phyloP scores from a whole-genome alignment of 2,888 invertebrate species.

The Lamellibrachia columna region DNA sequence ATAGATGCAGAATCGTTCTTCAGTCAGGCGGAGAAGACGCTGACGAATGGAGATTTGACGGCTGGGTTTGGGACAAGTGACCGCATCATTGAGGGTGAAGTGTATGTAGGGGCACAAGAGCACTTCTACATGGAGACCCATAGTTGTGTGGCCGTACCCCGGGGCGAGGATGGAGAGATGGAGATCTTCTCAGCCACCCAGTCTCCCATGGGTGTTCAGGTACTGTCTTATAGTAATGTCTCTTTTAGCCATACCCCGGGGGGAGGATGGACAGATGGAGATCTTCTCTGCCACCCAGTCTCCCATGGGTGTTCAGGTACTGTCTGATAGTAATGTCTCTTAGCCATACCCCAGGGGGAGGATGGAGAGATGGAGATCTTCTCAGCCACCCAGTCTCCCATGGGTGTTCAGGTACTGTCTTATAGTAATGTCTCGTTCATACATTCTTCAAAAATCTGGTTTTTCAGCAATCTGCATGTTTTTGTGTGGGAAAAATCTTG shows the following conservation, averaged over 20 bases:
- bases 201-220: conserved; percentile 71
- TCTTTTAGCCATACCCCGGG: too few relatives aligned
- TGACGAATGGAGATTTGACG: conserved; percentile 72
- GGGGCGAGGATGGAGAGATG: conserved; percentile 79
- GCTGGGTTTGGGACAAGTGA: conserved; percentile 76
- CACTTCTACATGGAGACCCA: conserved; percentile 94
- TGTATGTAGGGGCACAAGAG: conserved; percentile 89
- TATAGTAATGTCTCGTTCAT: too few relatives aligned
- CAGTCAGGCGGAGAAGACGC: neutral
- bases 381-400: conserved; percentile 76
- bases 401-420: conserved; percentile 68
- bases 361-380: conserved; percentile 84
- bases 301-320: conserved; percentile 68
- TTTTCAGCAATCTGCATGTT: too few relatives aligned
- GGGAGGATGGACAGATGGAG: conserved; percentile 78
- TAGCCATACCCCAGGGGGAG: too few relatives aligned
- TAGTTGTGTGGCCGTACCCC: conserved; percentile 67
- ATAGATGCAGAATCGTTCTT: too few relatives aligned
- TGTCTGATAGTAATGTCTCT: too few relatives aligned
- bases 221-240: conserved; percentile 70
- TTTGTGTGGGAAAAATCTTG: too few relatives aligned
- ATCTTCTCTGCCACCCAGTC: conserved; percentile 81
- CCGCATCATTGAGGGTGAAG: conserved; percentile 81
- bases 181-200: conserved; percentile 76
- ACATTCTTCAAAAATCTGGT: too few relatives aligned